phyloP scores from a whole-genome alignment of 2,888 invertebrate species.

The Aphodius granarius region DNA sequence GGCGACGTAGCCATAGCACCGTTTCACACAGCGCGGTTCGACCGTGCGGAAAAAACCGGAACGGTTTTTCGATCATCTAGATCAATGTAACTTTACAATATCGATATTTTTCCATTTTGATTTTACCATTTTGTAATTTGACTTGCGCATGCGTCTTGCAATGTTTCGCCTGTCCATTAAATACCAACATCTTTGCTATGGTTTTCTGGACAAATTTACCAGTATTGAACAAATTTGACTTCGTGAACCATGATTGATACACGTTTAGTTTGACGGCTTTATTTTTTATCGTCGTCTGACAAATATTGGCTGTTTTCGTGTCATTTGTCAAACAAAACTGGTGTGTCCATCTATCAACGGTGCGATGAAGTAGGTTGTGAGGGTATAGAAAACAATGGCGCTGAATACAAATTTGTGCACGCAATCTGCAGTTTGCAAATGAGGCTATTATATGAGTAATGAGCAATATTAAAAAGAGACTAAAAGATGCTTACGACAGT shows the following conservation, averaged over 20 bases:
- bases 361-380: conserved; percentile 27
- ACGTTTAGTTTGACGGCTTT: not conserved
- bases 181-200: too few species aligned
- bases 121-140: too few species aligned
- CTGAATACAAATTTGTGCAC: conserved; percentile 23
- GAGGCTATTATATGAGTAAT: conserved; percentile 34
- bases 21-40: too few species aligned
- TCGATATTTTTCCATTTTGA: too few species aligned
- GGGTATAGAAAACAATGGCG: conserved; percentile 28
- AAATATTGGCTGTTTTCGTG: not conserved
- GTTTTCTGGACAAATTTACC: too few species aligned
- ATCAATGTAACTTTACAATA: too few species aligned
- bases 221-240: too few species aligned
- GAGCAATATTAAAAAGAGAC: conserved; percentile 37
- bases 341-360: conserved; percentile 23
- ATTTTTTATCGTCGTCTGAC: not conserved
- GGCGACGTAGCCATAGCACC: not conserved
- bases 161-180: too few species aligned
- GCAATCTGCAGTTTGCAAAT: conserved; percentile 24
- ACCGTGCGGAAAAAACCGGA: too few species aligned
- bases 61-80: too few species aligned
- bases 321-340: not conserved
- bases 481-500: conserved; percentile 48
- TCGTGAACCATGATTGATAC: too few species aligned
- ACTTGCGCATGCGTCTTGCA: too few species aligned